Conservation (phyloP, 2,888 invertebrate species). For the Merodon equestris region DNA sequence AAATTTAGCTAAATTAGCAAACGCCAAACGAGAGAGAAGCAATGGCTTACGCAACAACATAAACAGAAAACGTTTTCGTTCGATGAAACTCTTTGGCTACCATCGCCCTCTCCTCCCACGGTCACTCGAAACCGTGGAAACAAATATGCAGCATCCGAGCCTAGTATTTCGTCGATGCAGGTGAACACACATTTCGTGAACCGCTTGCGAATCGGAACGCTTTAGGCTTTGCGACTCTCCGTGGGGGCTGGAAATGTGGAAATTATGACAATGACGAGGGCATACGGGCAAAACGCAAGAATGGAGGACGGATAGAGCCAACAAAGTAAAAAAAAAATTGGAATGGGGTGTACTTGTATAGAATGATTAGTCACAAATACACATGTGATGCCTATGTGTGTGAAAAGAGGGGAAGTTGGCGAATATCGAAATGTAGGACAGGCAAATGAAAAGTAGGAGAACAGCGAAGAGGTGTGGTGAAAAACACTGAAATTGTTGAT, state of each 20-base stretch:
- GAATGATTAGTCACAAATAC: too few species aligned
- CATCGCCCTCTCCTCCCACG: neutral
- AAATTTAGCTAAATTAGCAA: too few species aligned
- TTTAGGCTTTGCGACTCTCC: conserved; percentile 6
- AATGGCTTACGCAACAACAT: too few species aligned
- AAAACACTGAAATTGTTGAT: conserved; percentile 24
- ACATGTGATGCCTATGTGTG: neutral
- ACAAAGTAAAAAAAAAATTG: neutral
- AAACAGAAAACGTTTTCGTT: neutral
- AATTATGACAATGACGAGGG: too few species aligned
- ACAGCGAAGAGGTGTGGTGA: conserved; percentile 1
- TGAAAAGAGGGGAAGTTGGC: conserved; percentile 16
- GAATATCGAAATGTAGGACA: conserved; percentile 17
- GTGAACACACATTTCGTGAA: conserved; percentile 28
- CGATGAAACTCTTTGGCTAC: neutral
- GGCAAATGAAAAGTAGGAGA: conserved; percentile 13
- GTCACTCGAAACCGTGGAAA: neutral
- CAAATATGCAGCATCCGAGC: conserved; percentile 15
- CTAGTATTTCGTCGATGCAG: conserved; percentile 15
- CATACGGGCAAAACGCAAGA: too few species aligned
- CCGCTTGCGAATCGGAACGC: conserved; percentile 31
- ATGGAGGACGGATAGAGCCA: neutral
- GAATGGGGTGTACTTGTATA: neutral
- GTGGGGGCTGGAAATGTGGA: conserved; percentile 7
- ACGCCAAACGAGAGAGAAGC: too few species aligned